These are phyloP conservation scores for Zhengitettix transpicula DNA, from an alignment of 2,888 invertebrate species.

Conservation along the genomic window DNA sequence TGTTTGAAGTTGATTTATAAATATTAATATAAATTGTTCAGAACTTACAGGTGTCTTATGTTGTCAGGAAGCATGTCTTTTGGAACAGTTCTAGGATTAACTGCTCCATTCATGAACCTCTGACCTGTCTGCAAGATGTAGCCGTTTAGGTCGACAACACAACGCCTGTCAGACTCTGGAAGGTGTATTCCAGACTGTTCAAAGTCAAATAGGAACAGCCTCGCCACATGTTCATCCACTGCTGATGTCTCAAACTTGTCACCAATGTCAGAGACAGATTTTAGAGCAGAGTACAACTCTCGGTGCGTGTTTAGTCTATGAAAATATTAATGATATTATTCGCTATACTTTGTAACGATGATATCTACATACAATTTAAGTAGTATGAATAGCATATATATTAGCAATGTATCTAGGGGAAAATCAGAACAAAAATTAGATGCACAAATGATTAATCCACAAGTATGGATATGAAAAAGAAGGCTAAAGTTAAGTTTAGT, in stretches of 20 bases:
- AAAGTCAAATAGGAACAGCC: slow-evolving; percentile 89
- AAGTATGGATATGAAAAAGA: no score
- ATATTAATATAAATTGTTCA: not conserved
- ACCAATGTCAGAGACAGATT: slow-evolving; percentile 48
- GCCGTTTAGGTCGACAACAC: slow-evolving; percentile 77
- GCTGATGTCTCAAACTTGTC: slow-evolving; percentile 47
- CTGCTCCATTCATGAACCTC: slow-evolving; percentile 61
- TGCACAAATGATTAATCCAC: no score
- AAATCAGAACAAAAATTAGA: no score
- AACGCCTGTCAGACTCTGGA: slow-evolving; percentile 46
- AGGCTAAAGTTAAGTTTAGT: no score
- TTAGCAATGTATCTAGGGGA: no score
- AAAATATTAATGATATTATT: not conserved
- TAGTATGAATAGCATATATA: no score
- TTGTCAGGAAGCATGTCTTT: slow-evolving; percentile 49
- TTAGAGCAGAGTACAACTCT: slow-evolving; percentile 61
- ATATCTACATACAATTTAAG: no score
- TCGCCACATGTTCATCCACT: slow-evolving; percentile 72
- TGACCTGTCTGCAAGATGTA: slow-evolving; percentile 66
- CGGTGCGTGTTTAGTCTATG: slow-evolving; percentile 77
- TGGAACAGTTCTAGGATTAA: slow-evolving; percentile 47
- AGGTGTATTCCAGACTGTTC: slow-evolving; percentile 96
- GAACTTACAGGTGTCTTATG: slow-evolving; percentile 53
- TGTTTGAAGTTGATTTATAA: not conserved
- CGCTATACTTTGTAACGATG: not conserved